Evolutionary conservation across 2,888 invertebrate species (phyloP), one percentile per base, ranked within the genome.

Genomic region (Phyllotreta striolata): DNA sequence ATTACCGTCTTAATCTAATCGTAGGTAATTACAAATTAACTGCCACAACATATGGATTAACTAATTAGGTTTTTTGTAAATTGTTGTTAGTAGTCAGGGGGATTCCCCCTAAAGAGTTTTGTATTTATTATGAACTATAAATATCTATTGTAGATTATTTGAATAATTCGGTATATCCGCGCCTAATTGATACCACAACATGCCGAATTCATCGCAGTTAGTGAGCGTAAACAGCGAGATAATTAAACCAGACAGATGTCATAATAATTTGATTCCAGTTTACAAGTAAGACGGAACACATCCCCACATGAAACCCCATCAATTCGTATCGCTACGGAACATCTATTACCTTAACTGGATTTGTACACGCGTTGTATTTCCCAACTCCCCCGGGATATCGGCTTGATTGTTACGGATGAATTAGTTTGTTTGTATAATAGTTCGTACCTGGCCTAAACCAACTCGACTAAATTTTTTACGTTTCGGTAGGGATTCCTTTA

Each of bases 201-300:
- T 24, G 24, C 24, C 24, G 24, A 24, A 24, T 24, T 24, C 24
- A 24, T 24, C 24, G 24, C 24, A 24, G 24, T 24, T 24, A 24
- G 24, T 4, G 24, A 24, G 24, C 24, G 38, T 41, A 59, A 13
- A 58, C 47, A 40, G 24, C 6, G 39, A 52, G 43, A 58, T 63
- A 58, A 63, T 63, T 58, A 35, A 54, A 46, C 8, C 6, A 47
- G 40, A 54, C 58, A 58, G 24, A 47, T 63, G 63, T 54, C 54
- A 63, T 47, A 54, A 58, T 58, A 38, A 57, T 58, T 58, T 46
- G 63, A 58, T 58, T 58, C 37, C 39, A 46, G 46, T 38, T 44
- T 38, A n/a, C 14, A 51, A 63, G 10, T 58, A 55, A 66, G 66
- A 63, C 57, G 52, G 55, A 60, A 63, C 46, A 63, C 49, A 63